These are phyloP conservation scores for Festucalex cinctus DNA, from an alignment of 2,113 vertebrate species.

Conservation along the genomic window DNA sequence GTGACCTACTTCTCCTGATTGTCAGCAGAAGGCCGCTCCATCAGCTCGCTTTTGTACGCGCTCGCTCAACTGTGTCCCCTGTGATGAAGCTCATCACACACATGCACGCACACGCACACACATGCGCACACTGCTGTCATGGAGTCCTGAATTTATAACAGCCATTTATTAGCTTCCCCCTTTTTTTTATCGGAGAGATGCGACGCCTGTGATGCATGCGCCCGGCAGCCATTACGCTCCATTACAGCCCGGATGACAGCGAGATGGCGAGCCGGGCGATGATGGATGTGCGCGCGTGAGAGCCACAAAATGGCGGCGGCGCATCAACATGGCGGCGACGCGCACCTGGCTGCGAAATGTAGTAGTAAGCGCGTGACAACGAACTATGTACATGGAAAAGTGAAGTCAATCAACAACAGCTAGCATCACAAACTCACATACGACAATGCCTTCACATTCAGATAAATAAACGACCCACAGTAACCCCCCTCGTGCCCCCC, in stretches of 20 bases:
- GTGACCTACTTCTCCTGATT: constrained; percentile 72
- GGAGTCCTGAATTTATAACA: constrained; percentile 59
- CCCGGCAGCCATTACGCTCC: constrained; percentile 47
- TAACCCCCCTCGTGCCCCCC: constrained; percentile 17
- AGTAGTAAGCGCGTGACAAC: background rate
- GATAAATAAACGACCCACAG: constrained; percentile 59
- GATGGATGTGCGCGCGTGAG: constrained; percentile 50
- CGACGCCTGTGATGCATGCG: constrained; percentile 45
- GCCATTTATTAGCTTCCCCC: constrained; percentile 58
- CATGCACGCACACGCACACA: constrained; percentile 24
- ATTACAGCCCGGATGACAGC: constrained; percentile 56
- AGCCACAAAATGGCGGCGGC: constrained; percentile 65
- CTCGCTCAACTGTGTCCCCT: constrained; percentile 67
- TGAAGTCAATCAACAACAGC: background rate
- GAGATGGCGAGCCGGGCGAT: constrained; percentile 53
- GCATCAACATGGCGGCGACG: constrained; percentile 58
- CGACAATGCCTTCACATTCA: constrained; percentile 52
- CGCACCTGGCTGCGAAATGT: background rate
- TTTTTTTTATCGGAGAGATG: constrained; percentile 57
- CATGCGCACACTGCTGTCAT: constrained; percentile 9
- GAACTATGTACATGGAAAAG: background rate
- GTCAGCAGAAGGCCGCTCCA: constrained; percentile 66
- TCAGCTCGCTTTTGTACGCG: constrained; percentile 67
- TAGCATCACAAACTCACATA: constrained; percentile 6
- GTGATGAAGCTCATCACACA: constrained; percentile 64